Base-by-base conservation (phyloP, 2,113 vertebrate species). In the Scartelaos histophorus region DNA sequence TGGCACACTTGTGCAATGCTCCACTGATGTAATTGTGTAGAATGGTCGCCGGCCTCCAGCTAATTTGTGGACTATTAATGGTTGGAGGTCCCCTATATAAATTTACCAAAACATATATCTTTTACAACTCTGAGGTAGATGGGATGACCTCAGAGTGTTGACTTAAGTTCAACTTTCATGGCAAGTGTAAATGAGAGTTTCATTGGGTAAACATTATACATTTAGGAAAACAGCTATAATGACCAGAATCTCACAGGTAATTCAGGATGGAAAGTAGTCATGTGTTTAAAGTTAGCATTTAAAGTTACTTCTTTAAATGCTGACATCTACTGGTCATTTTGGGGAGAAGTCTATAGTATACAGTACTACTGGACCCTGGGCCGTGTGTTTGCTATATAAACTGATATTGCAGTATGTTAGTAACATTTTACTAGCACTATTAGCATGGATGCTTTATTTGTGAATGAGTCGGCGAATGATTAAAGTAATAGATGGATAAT, bases 111-210 rank as follows among this genome's bases (percentile, higher is more conserved):
- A 49, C 76, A 81, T 67, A 70, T 53, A 49, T 80, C 83, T 25
- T 29, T 75, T 43, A 66, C 54, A 56, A 57, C 74, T 66, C 29
- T 3, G 65, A 15, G 13, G 53, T 35, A 13, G 43, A 74, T 58
- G 56, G 3, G 58, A 78, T 86, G 82, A 87, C 87, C 75, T 89
- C 82, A 87, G 13, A 0, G 49, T 90, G 74, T 87, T 88, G 85
- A 86, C 71, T 76, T 64, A 76, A 76, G 85, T 67, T 90, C 74
- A 21, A 66, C 43, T 89, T 87, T 81, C 83, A 70, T 74, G 19
- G 19, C 51, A 47, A 67, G 69, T 73, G 17, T 15, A 34, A 51
- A 49, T 69, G 16, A 0, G 61, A 80, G 34, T 11, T 61, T 69
- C 69, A 16, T 25, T 5, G 16, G 57, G 47, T 76, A 78, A 88